Evolutionary conservation across 2,797 vertebrate species (phyloP).

Genomic region (Alca torda): DNA sequence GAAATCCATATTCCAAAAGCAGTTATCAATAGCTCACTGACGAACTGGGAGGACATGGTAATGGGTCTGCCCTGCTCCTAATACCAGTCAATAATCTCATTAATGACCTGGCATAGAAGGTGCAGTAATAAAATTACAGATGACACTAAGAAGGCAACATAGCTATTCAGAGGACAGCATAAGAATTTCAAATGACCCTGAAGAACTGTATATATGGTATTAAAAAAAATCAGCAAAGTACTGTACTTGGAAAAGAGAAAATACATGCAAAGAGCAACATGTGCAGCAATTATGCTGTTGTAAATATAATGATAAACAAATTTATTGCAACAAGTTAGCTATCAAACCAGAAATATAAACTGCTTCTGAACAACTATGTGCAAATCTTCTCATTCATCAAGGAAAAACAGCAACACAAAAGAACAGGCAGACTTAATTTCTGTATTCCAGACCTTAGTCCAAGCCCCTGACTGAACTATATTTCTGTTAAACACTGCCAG

Average conservation of each 20-base stretch:
- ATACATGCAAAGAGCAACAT: background rate
- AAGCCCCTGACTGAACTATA: background rate
- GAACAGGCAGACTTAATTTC: background rate
- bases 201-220: background rate
- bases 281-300: background rate
- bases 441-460: background rate
- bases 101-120: background rate
- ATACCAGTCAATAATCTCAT: conserved; percentile 34
- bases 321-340: background rate
- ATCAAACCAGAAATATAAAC: background rate
- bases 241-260: background rate
- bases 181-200: background rate
- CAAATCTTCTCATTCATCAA: background rate
- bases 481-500: background rate
- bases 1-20: conserved; percentile 43
- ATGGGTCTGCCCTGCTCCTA: background rate
- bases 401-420: background rate
- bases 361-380: background rate
- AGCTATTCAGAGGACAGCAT: background rate
- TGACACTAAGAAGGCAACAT: background rate
- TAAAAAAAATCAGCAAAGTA: background rate
- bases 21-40: conserved; percentile 43
- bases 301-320: background rate
- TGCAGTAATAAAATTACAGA: background rate
- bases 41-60: background rate